Conservation (phyloP, 2,113 vertebrate species). For the Petrocephalus zakoni region DNA sequence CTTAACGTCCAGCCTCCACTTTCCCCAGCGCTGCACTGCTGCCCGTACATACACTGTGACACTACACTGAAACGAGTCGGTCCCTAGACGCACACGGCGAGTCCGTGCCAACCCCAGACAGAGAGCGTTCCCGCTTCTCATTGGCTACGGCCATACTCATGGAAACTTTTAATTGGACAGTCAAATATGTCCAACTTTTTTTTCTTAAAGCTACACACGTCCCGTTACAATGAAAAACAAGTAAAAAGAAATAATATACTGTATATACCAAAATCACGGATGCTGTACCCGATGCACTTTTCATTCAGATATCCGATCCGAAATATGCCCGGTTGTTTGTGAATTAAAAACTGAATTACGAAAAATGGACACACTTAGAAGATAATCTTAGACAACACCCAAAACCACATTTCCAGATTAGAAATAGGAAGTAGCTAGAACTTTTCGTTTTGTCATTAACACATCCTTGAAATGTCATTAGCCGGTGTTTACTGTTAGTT, state of each 20-base stretch:
- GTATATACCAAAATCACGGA: background rate
- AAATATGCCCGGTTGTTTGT: background rate
- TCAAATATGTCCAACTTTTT: constrained; percentile 24
- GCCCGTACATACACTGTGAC: background rate
- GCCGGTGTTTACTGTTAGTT: background rate
- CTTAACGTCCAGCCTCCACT: constrained; percentile 7
- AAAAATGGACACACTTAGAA: background rate
- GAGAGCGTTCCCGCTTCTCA: constrained; percentile 28
- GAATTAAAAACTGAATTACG: background rate
- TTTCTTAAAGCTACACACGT: constrained; percentile 20
- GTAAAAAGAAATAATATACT: background rate
- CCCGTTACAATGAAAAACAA: background rate
- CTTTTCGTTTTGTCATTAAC: background rate
- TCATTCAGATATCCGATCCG: background rate
- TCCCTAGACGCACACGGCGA: constrained; percentile 35
- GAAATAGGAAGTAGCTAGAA: background rate
- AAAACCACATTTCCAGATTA: background rate
- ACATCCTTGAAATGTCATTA: background rate
- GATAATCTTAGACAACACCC: background rate
- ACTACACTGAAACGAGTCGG: constrained; percentile 20
- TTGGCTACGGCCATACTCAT: constrained; percentile 26
- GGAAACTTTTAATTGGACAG: constrained; percentile 40
- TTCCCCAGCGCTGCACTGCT: background rate
- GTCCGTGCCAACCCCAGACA: constrained; percentile 21
- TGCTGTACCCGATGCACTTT: background rate